Base-by-base conservation (phyloP, 2,888 invertebrate species). In the Caenorhabditis sp. region DNA sequence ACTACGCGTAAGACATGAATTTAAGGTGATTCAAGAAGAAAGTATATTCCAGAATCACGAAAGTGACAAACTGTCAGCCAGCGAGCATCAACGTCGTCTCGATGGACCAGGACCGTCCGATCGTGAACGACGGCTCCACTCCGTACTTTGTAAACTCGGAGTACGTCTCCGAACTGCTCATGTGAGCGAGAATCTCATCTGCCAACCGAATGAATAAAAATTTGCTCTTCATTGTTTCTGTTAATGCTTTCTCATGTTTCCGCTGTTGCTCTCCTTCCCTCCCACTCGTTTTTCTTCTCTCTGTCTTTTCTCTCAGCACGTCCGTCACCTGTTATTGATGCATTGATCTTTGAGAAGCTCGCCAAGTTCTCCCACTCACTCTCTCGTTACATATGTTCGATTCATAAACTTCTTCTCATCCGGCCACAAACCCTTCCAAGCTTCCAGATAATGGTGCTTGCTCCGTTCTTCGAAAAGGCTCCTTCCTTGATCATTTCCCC, bases 391-490 rank as follows among this genome's bases (percentile, higher is more conserved):
- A 70, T 61, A 59, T 70, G 70, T 53, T 68, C 58, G 35, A 20
- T 30, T 58, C 22, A 6, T 17, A 26, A 32, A 37, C 2, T 48
- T 20, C 20, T n/a, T n/a, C n/a, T n/a, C n/a, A n/a, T n/a, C n/a
- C n/a, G n/a, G n/a, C n/a, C n/a, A n/a, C n/a, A n/a, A 11, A 26
- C 48, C 39, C n/a, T 39, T 35, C 13, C 41, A 1, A 20, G 13
- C 46, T 48, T 43, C 8, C 24, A 30, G 45, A 77, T 26, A 32
- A 82, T 82, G 78, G 80, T 81, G 50, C 59, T 83, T 13, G 83
- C 82, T 41, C 88, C 88, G 6, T 88, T 86, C 77, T 88, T 88
- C 72, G 88, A 88, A 15, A 85, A 85, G 58, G 82, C 85, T 30
- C 88, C 88, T 15, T 83, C 84, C 15, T 82, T 88, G 22, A 80